Percentiles rank a stretch among this genome's conserved stretches.
phyloP scores from a whole-genome alignment of 2,797 vertebrate genomes.

The Alfaro cultratus region DNA sequence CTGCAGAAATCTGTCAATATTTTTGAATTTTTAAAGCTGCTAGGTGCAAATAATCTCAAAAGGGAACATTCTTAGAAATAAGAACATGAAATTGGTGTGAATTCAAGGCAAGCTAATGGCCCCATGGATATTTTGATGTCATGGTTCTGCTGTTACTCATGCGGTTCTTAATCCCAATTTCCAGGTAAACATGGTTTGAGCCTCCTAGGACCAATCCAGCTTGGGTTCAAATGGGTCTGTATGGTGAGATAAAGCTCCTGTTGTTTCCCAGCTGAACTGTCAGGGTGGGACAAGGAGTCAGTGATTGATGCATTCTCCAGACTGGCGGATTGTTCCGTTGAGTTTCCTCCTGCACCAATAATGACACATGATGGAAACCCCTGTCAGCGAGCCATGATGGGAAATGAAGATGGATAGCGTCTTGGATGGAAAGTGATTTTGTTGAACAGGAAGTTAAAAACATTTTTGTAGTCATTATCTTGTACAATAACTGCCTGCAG shows the following conservation, averaged over 20 bases:
- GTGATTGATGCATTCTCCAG: slow-evolving; percentile 82
- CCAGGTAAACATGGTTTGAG: slow-evolving; percentile 31
- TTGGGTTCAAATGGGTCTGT: slow-evolving; percentile 60
- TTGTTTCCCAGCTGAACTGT: slow-evolving; percentile 67
- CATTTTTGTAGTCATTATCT: slow-evolving; percentile 73
- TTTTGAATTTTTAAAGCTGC: not conserved
- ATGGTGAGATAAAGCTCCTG: slow-evolving; percentile 41
- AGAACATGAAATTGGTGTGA: not conserved
- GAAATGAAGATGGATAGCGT: slow-evolving; percentile 84
- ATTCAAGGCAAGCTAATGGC: slow-evolving; percentile 48
- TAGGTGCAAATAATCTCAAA: not conserved
- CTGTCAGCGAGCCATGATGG: slow-evolving; percentile 78
- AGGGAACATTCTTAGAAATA: not conserved
- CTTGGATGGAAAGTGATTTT: slow-evolving; percentile 81
- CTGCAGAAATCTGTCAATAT: not conserved
- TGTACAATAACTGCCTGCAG: slow-evolving; percentile 63
- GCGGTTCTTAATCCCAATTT: slow-evolving; percentile 72
- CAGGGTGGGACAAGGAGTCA: slow-evolving; percentile 67
- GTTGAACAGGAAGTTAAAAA: slow-evolving; percentile 77
- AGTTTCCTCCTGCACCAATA: slow-evolving; percentile 83
- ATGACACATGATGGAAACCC: slow-evolving; percentile 87
- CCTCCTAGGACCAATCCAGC: slow-evolving; percentile 35
- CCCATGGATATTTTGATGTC: not conserved
- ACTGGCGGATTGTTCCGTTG: slow-evolving; percentile 79
- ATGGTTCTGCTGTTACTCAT: slow-evolving; percentile 58